These are phyloP conservation scores for Pollenia griseotomentosa DNA, from an alignment of 2,888 invertebrate species.

Conservation along the genomic window DNA sequence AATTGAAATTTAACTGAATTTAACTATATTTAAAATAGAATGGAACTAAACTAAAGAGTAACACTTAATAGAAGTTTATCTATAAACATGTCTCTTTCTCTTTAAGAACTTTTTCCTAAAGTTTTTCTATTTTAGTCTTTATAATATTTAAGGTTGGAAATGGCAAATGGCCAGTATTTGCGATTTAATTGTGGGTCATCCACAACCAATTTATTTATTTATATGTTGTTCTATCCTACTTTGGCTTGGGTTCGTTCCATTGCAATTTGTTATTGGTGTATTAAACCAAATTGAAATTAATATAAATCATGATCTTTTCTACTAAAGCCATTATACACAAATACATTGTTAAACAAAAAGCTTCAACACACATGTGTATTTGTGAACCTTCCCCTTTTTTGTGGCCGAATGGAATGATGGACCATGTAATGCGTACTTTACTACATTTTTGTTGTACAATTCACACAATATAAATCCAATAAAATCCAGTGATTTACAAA, in stretches of 20 bases:
- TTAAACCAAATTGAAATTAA: constrained; percentile 68
- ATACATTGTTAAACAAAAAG: background rate
- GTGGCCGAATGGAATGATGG: background rate
- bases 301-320: constrained; percentile 66
- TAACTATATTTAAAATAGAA: no score
- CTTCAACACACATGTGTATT: background rate
- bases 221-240: background rate
- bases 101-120: no score
- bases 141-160: background rate
- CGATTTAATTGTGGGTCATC: constrained; percentile 13
- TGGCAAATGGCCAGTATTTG: constrained; percentile 33
- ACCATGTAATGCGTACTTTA: constrained; percentile 44
- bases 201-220: constrained; percentile 38
- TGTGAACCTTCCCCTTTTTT: background rate
- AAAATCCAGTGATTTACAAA: constrained; percentile 73
- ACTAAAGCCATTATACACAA: constrained; percentile 44
- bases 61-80: no score
- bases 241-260: background rate
- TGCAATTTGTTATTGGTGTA: constrained; percentile 66
- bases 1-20: no score
- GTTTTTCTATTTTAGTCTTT: background rate
- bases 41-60: no score
- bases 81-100: no score
- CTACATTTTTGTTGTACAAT: constrained; percentile 54
- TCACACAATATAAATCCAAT: constrained; percentile 73